These are phyloP conservation scores for Acanthurus leucopareius DNA, from an alignment of 2,797 vertebrate genomes.

Conservation along the genomic window DNA sequence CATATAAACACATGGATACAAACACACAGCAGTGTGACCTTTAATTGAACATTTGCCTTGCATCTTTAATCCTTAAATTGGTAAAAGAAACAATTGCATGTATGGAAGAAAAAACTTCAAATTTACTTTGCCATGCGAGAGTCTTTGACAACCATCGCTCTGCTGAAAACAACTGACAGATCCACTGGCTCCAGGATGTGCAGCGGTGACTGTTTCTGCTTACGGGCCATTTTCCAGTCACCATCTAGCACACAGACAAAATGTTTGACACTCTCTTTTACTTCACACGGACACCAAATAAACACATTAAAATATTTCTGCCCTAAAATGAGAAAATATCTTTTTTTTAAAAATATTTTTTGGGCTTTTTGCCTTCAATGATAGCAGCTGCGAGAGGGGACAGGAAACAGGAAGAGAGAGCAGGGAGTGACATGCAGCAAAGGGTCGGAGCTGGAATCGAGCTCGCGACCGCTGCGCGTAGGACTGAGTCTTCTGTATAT, in stretches of 20 bases:
- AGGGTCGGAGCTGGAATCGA: no score
- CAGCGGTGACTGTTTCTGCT: constrained; percentile 87
- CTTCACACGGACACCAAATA: not conserved
- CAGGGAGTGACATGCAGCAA: no score
- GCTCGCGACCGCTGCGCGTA: no score
- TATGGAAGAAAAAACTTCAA: not conserved
- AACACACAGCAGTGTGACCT: not conserved
- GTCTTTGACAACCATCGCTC: constrained; percentile 96
- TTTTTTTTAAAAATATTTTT: no score
- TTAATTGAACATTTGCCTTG: not conserved
- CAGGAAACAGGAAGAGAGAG: no score
- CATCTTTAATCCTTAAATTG: not conserved
- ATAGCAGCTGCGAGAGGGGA: no score
- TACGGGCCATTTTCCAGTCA: constrained; percentile 94
- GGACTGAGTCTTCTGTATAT: no score
- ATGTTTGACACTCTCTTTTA: constrained; percentile 26
- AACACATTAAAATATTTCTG: no score
- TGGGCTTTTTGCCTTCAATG: no score
- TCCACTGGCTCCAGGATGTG: constrained; percentile 96
- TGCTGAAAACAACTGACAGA: constrained; percentile 92
- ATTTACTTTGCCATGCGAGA: constrained; percentile 95
- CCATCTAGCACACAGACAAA: constrained; percentile 83
- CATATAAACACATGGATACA: constrained; percentile 8
- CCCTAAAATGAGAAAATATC: not conserved
- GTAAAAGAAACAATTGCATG: not conserved